Base-by-base conservation (phyloP, 2,888 invertebrate species). In the Thalpophila matura region DNA sequence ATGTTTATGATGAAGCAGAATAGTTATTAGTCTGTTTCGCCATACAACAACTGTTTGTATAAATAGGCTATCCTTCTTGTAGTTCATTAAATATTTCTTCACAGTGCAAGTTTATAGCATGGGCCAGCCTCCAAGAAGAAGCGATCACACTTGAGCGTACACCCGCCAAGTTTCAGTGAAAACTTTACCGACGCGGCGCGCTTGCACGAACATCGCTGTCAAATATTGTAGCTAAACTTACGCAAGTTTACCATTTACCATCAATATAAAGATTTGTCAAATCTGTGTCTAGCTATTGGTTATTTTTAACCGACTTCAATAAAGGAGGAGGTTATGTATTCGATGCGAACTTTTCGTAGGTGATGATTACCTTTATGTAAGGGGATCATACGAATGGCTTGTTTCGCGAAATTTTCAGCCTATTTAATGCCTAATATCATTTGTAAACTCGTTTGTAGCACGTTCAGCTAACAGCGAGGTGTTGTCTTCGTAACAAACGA, bases 61-160 rank as follows among this genome's bases (percentile, higher is more conserved):
- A 12, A 35, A 3, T 33, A 26, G 16, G 20, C 37, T 37, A 10
- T 18, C 9, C 4, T 16, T 31, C 3, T n/a, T 33, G 18, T 31
- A 58, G 10, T 37, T 26, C 1, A 38, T 24, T 16, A 47, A 58
- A 37, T 22, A 27, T 49, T 47, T n/a, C n/a, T 35, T 14, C 3
- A 26, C 12, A 18, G 12, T 12, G 24, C 16, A 35, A 33, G 31
- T 46, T 56, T 42, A 46, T 40, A 20, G 42, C 26, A 47, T 26
- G 40, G 22, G 22, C 22, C 40, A 20, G 35, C 24, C 29, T 22
- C 31, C 14, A n/a, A 22, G 24, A 29, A 20, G 27, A 35, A 18
- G 27, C 24, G 38, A 38, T 55, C 72, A 55, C 55, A 63, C 49
- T 71, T 50, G 38, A 55, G 42, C 47, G 40, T 64, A 49, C 50